Percentiles rank a stretch among this genome's conserved stretches.
phyloP scores from a whole-genome alignment of 2,797 vertebrate species.

The Melopsittacus undulatus region DNA sequence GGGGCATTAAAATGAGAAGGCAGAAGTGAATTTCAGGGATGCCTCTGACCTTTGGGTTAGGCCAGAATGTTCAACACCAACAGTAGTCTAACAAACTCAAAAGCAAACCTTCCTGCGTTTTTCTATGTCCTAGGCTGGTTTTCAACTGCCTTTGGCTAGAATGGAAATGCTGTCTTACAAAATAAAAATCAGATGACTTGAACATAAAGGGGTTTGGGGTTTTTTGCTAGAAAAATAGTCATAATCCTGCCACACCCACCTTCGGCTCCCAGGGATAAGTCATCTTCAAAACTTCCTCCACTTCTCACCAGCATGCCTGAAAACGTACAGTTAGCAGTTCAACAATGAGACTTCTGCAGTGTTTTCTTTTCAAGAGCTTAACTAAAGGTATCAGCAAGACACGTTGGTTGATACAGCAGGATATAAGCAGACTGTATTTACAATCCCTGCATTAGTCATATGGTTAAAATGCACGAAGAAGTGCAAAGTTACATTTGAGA shows the following conservation, averaged over 20 bases:
- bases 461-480: not conserved
- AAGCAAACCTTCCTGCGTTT: not conserved
- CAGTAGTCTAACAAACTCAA: not conserved
- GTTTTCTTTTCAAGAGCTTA: not conserved
- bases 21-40: not conserved
- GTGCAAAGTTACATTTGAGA: not conserved
- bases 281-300: conserved; percentile 99
- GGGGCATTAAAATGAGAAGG: not conserved
- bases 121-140: not conserved
- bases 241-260: conserved; percentile 79
- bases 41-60: not conserved
- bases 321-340: conserved; percentile 49
- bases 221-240: conserved; percentile 14
- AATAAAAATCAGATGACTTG: conserved; percentile 35
- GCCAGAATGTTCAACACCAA: not conserved
- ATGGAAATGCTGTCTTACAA: not conserved
- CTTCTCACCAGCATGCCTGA: conserved; percentile 84
- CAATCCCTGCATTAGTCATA: not conserved
- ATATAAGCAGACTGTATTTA: not conserved
- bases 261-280: conserved; percentile 97
- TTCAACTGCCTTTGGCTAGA: not conserved
- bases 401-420: not conserved
- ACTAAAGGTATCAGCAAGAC: conserved; percentile 3
- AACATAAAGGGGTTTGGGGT: not conserved
- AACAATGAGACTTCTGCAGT: not conserved